Conservation (phyloP, 2,113 vertebrate species). For the Melanerpes aurifrons region DNA sequence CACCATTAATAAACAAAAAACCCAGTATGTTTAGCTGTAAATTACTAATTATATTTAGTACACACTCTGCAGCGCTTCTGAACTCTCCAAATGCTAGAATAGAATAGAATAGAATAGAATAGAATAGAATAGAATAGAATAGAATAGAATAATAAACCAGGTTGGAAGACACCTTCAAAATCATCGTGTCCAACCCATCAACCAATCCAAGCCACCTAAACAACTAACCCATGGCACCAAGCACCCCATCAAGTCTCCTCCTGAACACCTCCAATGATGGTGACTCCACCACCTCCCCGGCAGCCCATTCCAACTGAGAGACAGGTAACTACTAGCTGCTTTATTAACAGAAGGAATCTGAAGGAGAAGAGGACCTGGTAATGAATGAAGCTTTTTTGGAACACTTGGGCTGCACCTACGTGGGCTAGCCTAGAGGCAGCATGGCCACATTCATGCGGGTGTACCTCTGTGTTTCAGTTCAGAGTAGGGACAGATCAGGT, state of each 20-base stretch:
- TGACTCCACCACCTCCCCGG: no score
- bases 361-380: background rate
- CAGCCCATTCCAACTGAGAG: background rate
- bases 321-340: background rate
- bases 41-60: slow-evolving; percentile 11
- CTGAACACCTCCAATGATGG: no score
- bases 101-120: no score
- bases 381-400: background rate
- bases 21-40: background rate
- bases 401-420: rapidly evolving
- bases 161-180: no score
- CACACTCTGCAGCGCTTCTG: background rate
- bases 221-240: no score
- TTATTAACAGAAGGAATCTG: background rate
- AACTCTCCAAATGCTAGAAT: background rate
- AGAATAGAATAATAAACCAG: no score
- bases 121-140: no score
- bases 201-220: no score
- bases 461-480: background rate
- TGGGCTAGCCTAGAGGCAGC: background rate
- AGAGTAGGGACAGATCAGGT: background rate
- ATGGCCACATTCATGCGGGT: rapidly evolving
- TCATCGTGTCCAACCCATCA: no score
- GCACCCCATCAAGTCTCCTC: no score
- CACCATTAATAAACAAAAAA: background rate